Base-by-base conservation (phyloP, 2,113 vertebrate species). In the Eleginops maclovinus region DNA sequence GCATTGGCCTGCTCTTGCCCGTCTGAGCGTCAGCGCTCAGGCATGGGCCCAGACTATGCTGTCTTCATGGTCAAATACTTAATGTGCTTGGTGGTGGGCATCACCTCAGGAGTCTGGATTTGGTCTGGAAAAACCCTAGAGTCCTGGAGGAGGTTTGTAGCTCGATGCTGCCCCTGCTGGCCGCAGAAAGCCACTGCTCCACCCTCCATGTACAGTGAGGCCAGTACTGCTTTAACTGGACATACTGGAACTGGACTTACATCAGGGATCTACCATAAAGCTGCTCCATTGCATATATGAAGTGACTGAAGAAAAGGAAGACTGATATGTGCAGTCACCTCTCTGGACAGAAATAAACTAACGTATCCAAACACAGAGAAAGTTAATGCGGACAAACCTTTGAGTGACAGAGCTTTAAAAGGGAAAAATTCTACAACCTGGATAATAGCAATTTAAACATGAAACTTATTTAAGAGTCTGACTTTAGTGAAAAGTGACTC, bases 61-160 rank as follows among this genome's bases (percentile, higher is more conserved):
- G 84, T 99, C 68, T 99, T 99, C 92, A 99, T 99, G 98, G 96
- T 99, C 14, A 99, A 99, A 88, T 99, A 99, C 94, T 98, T 99
- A 91, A 98, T 99, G 98, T 98, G 95, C 84, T 94, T 99, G 13
- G 96, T 98, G 87, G 98, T 97, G 88, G 98, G 98, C 76, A 99
- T 99, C 93, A 99, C 98, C 36, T 99, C 98, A 0, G 98, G 97
- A 0, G 97, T 99, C 47, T 99, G 98, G 98, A 98, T 99, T 82
- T 99, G 98, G 98, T 99, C 98, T 0, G 95, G 97, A 11, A 99
- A 99, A 93, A 99, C 98, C 0, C 66, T 98, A 0, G 98, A 98
- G 81, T 98, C 98, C 4, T 99, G 98, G 98, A 93, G 95, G 72
- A 94, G 91, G 77, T 97, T 99, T 84, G 93, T 90, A 11, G 92